A percentile compares a stretch with the other conserved stretches of the same genome.
Evolutionary conservation across 2,113 vertebrate species (phyloP).

Genomic region (Pedionomus torquatus): DNA sequence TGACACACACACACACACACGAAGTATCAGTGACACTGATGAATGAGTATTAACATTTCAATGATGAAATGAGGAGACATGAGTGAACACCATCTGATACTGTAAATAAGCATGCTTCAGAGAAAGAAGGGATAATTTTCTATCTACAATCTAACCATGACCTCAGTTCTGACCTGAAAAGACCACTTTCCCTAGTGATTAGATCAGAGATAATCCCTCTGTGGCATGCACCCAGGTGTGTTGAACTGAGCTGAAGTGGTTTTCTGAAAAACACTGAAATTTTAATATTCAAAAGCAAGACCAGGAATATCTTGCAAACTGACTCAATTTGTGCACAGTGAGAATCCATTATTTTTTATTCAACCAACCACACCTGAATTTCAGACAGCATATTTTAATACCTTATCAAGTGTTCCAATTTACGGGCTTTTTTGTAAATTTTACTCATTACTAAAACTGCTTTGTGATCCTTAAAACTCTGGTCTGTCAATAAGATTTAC

Average conservation of each 20-base stretch:
- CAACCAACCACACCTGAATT: background rate
- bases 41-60: conserved; percentile 60
- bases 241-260: conserved; percentile 30
- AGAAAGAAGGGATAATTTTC: conserved; percentile 38
- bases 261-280: conserved; percentile 16
- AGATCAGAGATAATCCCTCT: conserved; percentile 48
- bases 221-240: conserved; percentile 58
- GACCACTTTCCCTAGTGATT: conserved; percentile 61
- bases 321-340: background rate
- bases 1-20: background rate
- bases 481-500: background rate
- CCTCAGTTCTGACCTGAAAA: conserved; percentile 51
- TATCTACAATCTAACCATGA: conserved; percentile 27
- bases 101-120: conserved; percentile 47
- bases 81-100: conserved; percentile 53
- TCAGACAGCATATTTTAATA: background rate
- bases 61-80: conserved; percentile 41
- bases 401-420: background rate
- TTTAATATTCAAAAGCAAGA: conserved; percentile 40
- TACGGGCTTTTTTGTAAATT: background rate
- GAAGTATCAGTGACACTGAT: conserved; percentile 49
- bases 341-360: background rate
- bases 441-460: background rate
- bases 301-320: background rate
- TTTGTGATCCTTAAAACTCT: background rate